These are phyloP conservation scores for Hybognathus amarus DNA, from an alignment of 2,797 vertebrate genomes.

Conservation along the genomic window DNA sequence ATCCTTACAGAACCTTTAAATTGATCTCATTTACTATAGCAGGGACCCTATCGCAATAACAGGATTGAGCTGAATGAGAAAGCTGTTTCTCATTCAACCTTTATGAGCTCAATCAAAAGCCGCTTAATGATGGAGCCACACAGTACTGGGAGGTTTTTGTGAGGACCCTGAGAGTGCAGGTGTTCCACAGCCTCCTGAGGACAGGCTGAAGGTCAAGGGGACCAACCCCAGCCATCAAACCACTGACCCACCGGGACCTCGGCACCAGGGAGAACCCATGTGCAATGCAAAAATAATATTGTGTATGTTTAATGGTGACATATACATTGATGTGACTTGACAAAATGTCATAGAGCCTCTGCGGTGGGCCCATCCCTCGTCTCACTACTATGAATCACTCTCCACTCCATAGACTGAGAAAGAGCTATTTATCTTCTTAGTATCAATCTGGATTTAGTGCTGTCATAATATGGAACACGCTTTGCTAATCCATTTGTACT, in stretches of 20 bases:
- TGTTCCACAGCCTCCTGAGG: constrained; percentile 42
- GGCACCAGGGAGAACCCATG: neutral
- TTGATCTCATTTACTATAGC: constrained; percentile 28
- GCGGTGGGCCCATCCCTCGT: constrained; percentile 34
- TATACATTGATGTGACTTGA: constrained; percentile 35
- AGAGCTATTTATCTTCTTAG: constrained; percentile 86
- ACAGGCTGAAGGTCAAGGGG: constrained; percentile 61
- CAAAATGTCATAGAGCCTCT: constrained; percentile 45
- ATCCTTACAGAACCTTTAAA: neutral
- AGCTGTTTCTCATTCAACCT: constrained; percentile 66
- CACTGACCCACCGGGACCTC: neutral
- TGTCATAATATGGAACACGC: constrained; percentile 73
- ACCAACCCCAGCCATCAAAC: constrained; percentile 18
- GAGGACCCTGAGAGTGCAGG: constrained; percentile 52
- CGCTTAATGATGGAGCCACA: constrained; percentile 66
- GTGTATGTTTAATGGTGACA: neutral
- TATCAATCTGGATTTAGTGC: constrained; percentile 82
- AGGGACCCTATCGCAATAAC: constrained; percentile 68
- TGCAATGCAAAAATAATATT: neutral
- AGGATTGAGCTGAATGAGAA: constrained; percentile 65
- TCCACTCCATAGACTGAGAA: constrained; percentile 64
- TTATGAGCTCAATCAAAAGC: constrained; percentile 71
- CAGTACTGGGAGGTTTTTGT: constrained; percentile 55
- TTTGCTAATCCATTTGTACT: constrained; percentile 83
- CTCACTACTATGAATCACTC: constrained; percentile 61